Conservation (phyloP, 2,797 vertebrate genomes). For the Taeniopygia guttata region DNA sequence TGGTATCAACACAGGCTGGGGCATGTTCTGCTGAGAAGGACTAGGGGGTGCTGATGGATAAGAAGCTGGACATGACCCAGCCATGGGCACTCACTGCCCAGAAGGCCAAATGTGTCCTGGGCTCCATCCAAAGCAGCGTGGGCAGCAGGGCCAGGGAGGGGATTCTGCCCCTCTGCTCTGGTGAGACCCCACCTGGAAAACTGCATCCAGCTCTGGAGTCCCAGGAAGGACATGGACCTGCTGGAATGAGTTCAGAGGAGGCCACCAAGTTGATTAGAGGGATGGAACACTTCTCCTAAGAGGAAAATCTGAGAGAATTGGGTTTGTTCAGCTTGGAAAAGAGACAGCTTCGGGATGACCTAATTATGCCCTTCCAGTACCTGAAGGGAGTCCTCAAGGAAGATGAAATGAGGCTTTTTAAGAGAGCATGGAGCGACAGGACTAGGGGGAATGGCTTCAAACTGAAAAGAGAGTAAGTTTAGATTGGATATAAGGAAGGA, state of each 20-base stretch:
- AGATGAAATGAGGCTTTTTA: background rate
- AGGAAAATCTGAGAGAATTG: background rate
- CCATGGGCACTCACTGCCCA: accelerated
- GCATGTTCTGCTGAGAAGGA: background rate
- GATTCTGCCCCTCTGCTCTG: background rate
- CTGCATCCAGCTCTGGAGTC: background rate
- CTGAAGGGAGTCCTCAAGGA: background rate
- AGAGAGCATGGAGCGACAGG: background rate
- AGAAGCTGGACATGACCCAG: background rate
- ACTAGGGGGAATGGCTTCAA: background rate
- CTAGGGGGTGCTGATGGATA: background rate
- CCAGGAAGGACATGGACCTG: no score
- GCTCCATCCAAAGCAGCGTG: background rate
- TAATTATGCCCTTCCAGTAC: no score
- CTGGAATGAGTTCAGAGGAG: background rate
- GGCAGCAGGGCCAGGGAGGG: background rate
- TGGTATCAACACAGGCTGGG: background rate
- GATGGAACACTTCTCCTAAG: background rate
- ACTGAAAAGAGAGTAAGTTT: background rate
- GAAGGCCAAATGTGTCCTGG: accelerated
- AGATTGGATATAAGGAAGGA: background rate
- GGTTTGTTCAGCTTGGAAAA: background rate
- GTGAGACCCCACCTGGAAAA: accelerated
- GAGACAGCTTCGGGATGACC: accelerated
- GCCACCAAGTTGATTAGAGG: background rate